phyloP scores from a whole-genome alignment of 2,797 vertebrate species.

The Chlorospingus semifuscus region DNA sequence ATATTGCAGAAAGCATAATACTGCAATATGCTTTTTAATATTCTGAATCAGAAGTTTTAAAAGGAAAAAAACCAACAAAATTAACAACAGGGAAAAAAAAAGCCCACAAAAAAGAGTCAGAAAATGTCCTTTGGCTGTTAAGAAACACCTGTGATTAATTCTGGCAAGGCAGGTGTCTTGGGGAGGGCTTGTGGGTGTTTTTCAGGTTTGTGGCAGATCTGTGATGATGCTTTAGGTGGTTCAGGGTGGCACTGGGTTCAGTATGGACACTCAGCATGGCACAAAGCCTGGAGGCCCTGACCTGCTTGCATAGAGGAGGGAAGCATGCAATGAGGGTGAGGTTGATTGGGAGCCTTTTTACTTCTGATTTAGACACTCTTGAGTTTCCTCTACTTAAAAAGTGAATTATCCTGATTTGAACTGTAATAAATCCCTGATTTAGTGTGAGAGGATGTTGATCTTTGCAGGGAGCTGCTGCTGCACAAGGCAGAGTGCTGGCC shows the following conservation, averaged over 20 bases:
- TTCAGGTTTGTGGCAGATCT: neutral
- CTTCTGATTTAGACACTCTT: neutral
- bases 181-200: neutral
- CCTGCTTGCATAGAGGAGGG: fast-evolving
- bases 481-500: neutral
- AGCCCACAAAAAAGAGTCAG: fast-evolving
- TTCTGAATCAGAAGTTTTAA: neutral
- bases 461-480: neutral
- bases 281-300: fast-evolving
- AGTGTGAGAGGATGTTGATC: neutral
- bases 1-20: neutral
- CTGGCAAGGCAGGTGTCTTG: neutral
- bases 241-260: fast-evolving
- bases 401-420: neutral
- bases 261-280: fast-evolving
- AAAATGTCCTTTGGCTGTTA: neutral
- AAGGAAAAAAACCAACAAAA: fast-evolving
- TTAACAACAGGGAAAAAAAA: fast-evolving
- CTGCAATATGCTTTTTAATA: neutral
- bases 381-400: neutral
- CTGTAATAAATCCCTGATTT: neutral
- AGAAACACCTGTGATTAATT: neutral
- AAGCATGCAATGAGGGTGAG: fast-evolving
- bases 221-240: neutral
- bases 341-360: neutral